Base-by-base conservation (phyloP, 2,797 vertebrate species). In the Pagetopsis macropterus region DNA sequence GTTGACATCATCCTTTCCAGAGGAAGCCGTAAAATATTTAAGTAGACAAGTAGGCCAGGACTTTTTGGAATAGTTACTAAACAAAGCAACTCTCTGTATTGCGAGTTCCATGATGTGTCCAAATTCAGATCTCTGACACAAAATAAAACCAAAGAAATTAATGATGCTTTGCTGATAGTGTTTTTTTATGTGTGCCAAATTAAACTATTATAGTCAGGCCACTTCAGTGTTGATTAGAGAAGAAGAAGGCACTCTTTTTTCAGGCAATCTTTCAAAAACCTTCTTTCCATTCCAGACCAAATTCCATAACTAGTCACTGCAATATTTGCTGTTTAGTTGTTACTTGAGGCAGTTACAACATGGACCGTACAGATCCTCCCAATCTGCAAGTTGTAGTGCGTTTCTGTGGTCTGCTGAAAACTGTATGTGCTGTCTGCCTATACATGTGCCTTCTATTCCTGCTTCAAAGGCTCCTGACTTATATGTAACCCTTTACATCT, bases 1-100 rank as follows among this genome's bases (percentile, higher is more conserved):
- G 0, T 3, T 16, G 2, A 50, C 49, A 31, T 27, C 4, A 64
- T 41, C 15, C 14, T 57, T 7, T 48, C 46, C 19, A 64, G 15
- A 49, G 23, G 52, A 68, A 44, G 12, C 37, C 17, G 27, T 59
- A n/a, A 50, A 65, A 70, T 55, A 69, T 46, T 65, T 12, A 57
- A 56, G 0, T 0, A 43, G 9, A 51, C 27, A 56, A 64, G 5
- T 37, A 44, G 33, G 16, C 44, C 65, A 54, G 52, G 5, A 21
- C 62, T 51, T 44, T 55, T 13, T 55, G 21, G 64, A 65, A 16
- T 1, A 23, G 17, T 51, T 17, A 67, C 48, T 50, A 40, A 59
- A 64, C 12, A 49, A 65, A 50, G 44, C 51, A 50, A 27, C 2
- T 48, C 17, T 46, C 8, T 37, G 33, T 37, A 37, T 0, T 21